Evolutionary conservation across 2,113 vertebrate genomes (phyloP).

Genomic region (Raja brachyura): DNA sequence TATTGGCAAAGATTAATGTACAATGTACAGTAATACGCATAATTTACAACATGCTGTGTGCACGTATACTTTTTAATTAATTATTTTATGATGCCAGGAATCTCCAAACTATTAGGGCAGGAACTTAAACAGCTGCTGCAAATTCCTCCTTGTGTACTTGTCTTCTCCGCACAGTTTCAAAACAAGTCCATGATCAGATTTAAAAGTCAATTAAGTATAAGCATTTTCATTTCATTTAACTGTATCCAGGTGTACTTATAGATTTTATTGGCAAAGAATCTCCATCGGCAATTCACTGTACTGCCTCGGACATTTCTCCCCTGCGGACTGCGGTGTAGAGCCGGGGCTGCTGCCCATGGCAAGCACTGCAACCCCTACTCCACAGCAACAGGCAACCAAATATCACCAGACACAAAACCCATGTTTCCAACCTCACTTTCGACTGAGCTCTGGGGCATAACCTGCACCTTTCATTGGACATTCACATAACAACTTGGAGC

Average conservation of each 20-base stretch:
- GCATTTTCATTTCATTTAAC: not conserved
- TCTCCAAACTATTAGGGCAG: not conserved
- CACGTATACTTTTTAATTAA: not conserved
- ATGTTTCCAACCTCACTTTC: no score
- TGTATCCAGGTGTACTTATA: not conserved
- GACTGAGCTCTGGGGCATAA: no score
- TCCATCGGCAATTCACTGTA: no score
- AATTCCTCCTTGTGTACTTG: not conserved
- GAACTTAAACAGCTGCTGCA: not conserved
- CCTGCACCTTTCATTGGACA: no score
- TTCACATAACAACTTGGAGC: no score
- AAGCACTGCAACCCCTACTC: no score
- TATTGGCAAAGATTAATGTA: not conserved
- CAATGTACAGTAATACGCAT: not conserved
- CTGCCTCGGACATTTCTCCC: no score
- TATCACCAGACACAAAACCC: no score
- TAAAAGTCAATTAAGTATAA: not conserved
- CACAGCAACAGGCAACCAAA: no score
- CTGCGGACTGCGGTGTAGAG: no score
- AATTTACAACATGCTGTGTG: not conserved
- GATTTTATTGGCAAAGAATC: not conserved
- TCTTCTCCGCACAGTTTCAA: not conserved
- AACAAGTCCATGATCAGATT: not conserved
- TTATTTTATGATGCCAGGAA: not conserved
- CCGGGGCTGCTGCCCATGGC: no score